Evolutionary conservation across 2,113 vertebrate species (phyloP).

Genomic region (Aramus guarauna): DNA sequence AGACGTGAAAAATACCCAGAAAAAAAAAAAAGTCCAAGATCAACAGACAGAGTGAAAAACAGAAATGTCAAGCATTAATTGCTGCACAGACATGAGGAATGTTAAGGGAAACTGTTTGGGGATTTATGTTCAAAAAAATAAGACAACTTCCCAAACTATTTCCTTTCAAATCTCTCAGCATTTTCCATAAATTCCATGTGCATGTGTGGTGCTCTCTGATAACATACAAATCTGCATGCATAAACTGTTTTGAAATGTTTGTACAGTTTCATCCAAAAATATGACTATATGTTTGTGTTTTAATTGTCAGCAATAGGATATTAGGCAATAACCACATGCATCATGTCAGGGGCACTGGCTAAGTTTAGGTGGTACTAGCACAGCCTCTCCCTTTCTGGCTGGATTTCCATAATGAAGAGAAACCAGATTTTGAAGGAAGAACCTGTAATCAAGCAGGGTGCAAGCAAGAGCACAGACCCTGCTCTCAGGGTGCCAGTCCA

Average conservation of each 20-base stretch:
- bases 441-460: not conserved
- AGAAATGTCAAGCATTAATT: constrained; percentile 17
- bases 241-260: constrained; percentile 69
- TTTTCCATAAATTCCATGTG: constrained; percentile 61
- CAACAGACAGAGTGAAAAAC: not conserved
- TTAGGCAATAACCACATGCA: constrained; percentile 42
- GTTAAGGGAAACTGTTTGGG: constrained; percentile 41
- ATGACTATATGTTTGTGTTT: constrained; percentile 56
- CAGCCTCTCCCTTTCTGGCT: not conserved
- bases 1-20: not conserved
- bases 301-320: constrained; percentile 27
- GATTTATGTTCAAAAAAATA: constrained; percentile 52
- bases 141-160: constrained; percentile 53
- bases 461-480: not conserved
- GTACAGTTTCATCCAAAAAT: constrained; percentile 54
- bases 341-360: constrained; percentile 36
- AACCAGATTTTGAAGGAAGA: not conserved
- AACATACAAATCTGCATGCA: constrained; percentile 52
- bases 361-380: not conserved
- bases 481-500: not conserved
- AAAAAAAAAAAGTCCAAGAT: not conserved
- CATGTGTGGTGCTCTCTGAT: constrained; percentile 53
- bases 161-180: constrained; percentile 50
- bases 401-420: not conserved
- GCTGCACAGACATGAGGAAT: constrained; percentile 10